Evolutionary conservation across 2,888 invertebrate genomes (phyloP), one percentile per base, ranked within the genome.

Genomic region (Tyria jacobaeae): DNA sequence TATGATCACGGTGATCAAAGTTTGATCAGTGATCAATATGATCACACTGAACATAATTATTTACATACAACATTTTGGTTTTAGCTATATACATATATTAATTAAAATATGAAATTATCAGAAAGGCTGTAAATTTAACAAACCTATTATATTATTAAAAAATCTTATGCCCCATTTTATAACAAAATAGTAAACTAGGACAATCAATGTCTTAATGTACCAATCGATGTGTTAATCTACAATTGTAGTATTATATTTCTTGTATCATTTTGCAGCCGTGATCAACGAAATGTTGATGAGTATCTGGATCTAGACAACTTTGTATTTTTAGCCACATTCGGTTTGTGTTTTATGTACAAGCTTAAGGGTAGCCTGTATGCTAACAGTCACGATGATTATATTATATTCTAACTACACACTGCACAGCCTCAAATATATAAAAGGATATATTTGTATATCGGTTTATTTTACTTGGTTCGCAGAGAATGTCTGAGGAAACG

Each of bases 401-500:
- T 65, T 58, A 58, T 58, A 61, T 24, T 74, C 78, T 83, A 84
- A 84, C 81, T 79, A 71, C 80, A 84, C 81, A 84, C 70, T 70
- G 70, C 77, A 85, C 85, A 80, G 70, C 66, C 64, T 71, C 69
- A 70, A 68, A 68, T 72, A 69, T 71, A 75, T 70, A 71, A 57
- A 64, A 70, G 56, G 67, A 74, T 71, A 76, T 73, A 73, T 82
- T 75, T 72, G 84, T 90, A 86, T 86, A 88, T 87, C 86, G 83
- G 87, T 84, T 86, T 80, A 88, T 91, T 91, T 92, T 92, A 92
- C 95, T 95, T 95, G 89, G 93, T 96, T 96, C 96, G 95, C 96
- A 96, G 96, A 96, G 95, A 96, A 96, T 96, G 96, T 96, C 96
- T 95, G 96, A 96, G 95, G 96, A 96, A 95, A 95, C 96, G 95